Percentiles rank a stretch among this genome's conserved stretches.
Evolutionary conservation across 2,888 invertebrate genomes (phyloP).

Genomic region (Lithophane semibrunnea): DNA sequence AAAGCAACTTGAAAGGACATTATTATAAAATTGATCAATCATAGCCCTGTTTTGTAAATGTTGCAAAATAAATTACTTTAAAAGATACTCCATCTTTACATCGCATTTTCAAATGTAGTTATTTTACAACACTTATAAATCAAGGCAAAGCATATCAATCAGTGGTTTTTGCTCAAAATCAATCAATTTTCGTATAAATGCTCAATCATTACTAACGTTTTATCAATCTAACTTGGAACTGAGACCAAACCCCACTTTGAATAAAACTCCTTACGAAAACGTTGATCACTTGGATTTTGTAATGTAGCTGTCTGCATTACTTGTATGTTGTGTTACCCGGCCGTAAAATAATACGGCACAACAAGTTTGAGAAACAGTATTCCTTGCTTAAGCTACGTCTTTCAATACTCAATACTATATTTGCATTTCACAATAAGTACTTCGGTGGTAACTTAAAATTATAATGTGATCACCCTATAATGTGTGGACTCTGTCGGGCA

Average conservation of each 20-base stretch:
- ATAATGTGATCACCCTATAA: no score
- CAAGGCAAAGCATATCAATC: slow-evolving; percentile 21
- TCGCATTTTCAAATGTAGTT: not conserved
- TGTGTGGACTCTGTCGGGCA: no score
- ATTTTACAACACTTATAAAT: slow-evolving; percentile 21
- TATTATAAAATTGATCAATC: slow-evolving; percentile 11
- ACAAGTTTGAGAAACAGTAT: not conserved
- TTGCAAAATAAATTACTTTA: not conserved
- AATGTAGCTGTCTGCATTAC: not conserved
- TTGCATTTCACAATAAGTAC: no score
- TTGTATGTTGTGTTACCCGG: not conserved
- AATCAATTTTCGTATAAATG: slow-evolving; percentile 61
- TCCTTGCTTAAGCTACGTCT: not conserved
- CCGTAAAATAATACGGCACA: not conserved
- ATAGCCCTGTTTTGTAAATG: slow-evolving; percentile 31
- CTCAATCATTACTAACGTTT: slow-evolving; percentile 63
- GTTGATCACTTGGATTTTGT: not conserved
- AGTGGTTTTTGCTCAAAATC: slow-evolving; percentile 40
- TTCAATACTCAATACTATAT: no score
- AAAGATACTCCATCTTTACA: not conserved
- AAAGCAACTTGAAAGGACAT: slow-evolving; percentile 17
- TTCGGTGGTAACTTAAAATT: no score
- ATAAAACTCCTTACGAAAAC: not conserved
- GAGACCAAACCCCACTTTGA: slow-evolving; percentile 23
- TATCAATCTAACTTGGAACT: slow-evolving; percentile 38